These are phyloP conservation scores for Guaruba guarouba DNA, from an alignment of 2,113 vertebrate genomes.

Conservation along the genomic window DNA sequence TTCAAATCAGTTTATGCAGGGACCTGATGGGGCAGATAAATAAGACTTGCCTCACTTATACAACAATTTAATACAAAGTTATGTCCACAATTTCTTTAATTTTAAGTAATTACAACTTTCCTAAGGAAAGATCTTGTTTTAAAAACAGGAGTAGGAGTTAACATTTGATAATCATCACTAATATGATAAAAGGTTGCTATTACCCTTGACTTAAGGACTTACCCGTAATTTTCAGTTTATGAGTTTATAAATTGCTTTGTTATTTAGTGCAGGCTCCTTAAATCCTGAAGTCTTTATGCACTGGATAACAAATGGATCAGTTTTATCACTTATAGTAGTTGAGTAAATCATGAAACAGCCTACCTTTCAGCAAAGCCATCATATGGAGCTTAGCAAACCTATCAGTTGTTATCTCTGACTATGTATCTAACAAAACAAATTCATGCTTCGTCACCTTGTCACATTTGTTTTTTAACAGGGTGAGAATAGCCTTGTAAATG, in stretches of 20 bases:
- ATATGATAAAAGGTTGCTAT: conserved; percentile 56
- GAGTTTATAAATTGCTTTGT: conserved; percentile 62
- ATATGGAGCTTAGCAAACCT: neutral
- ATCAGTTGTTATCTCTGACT: conserved; percentile 5
- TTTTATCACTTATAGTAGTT: conserved; percentile 28
- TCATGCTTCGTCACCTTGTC: neutral
- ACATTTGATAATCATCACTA: conserved; percentile 26
- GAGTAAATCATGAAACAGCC: conserved; percentile 31
- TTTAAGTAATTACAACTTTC: neutral
- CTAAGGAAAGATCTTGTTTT: neutral
- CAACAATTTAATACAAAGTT: neutral
- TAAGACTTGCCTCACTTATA: neutral
- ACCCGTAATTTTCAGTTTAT: conserved; percentile 48
- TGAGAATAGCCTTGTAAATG: neutral
- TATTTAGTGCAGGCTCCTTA: conserved; percentile 63
- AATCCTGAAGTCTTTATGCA: conserved; percentile 53
- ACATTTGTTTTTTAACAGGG: neutral
- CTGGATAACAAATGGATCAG: conserved; percentile 55
- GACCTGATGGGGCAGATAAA: neutral
- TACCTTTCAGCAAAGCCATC: conserved; percentile 49
- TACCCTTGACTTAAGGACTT: neutral
- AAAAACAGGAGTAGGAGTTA: neutral
- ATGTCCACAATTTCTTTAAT: neutral
- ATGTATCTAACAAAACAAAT: neutral
- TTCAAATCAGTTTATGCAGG: neutral